These are phyloP conservation scores for Xiphydria camelus DNA, from an alignment of 2,888 invertebrate genomes.

Conservation along the genomic window DNA sequence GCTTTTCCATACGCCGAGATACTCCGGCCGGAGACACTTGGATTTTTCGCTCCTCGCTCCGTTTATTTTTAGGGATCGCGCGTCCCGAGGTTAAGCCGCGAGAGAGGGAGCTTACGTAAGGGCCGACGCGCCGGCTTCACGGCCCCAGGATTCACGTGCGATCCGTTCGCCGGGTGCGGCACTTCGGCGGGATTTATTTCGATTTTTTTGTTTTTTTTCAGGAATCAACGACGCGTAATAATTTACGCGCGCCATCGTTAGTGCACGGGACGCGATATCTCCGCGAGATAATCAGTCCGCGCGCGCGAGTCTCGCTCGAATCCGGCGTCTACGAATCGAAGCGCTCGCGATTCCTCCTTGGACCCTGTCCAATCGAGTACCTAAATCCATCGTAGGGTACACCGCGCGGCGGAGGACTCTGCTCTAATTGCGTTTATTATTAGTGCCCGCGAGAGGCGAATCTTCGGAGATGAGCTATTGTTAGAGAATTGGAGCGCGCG, in stretches of 20 bases:
- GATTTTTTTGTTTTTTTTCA: no score
- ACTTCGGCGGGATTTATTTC: no score
- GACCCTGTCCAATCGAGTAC: slow-evolving; percentile 16
- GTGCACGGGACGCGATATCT: no score
- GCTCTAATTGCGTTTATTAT: slow-evolving; percentile 26
- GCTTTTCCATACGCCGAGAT: no score
- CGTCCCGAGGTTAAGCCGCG: slow-evolving; percentile 2
- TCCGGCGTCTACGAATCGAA: not conserved
- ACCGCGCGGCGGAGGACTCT: slow-evolving; percentile 1
- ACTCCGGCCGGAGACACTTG: no score
- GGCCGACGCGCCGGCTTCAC: slow-evolving; percentile 6
- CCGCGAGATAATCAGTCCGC: no score
- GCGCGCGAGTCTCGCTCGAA: no score
- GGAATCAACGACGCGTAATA: no score
- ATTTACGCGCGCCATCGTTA: no score
- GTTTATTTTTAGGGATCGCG: slow-evolving; percentile 33
- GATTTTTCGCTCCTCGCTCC: slow-evolving; percentile 15
- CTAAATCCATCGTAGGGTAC: slow-evolving; percentile 10
- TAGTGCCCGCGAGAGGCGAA: slow-evolving; percentile 10
- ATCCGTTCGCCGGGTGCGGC: no score
- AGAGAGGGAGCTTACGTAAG: slow-evolving; percentile 14
- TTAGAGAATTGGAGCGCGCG: no score
- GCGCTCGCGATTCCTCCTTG: not conserved
- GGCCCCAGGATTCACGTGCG: slow-evolving; percentile 16
- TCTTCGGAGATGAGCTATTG: slow-evolving; percentile 13